Conservation (phyloP, 2,113 vertebrate species). For the Vulpes vulpes region DNA sequence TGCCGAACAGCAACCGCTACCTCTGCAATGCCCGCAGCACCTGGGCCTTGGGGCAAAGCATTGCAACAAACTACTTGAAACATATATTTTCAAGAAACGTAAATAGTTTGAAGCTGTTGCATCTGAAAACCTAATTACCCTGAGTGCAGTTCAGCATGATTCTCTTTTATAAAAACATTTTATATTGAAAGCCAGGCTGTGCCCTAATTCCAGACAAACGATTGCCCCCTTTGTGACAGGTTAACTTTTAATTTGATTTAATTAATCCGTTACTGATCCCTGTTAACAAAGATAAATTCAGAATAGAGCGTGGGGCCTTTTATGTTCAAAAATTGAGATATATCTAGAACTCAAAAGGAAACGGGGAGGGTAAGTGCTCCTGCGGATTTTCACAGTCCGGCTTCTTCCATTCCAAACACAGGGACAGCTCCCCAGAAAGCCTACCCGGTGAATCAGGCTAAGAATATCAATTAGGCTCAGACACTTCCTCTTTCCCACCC, state of each 20-base stretch:
- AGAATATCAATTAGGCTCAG: background rate
- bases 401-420: background rate
- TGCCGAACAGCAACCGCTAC: background rate
- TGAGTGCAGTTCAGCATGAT: background rate
- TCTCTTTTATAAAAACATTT: slow-evolving; percentile 40
- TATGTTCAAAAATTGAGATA: background rate
- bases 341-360: background rate
- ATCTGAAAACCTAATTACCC: background rate
- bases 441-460: background rate
- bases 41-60: background rate
- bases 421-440: background rate
- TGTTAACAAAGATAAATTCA: background rate
- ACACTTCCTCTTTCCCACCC: background rate
- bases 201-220: background rate
- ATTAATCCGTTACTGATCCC: background rate
- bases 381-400: background rate
- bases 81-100: background rate
- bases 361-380: background rate
- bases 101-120: background rate
- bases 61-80: background rate
- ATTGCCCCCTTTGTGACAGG: background rate
- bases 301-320: background rate
- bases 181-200: background rate
- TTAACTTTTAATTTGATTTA: background rate
- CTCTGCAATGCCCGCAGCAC: background rate